These are phyloP conservation scores for Cavia aperea DNA, from an alignment of 2,113 vertebrate genomes.

Conservation along the genomic window DNA sequence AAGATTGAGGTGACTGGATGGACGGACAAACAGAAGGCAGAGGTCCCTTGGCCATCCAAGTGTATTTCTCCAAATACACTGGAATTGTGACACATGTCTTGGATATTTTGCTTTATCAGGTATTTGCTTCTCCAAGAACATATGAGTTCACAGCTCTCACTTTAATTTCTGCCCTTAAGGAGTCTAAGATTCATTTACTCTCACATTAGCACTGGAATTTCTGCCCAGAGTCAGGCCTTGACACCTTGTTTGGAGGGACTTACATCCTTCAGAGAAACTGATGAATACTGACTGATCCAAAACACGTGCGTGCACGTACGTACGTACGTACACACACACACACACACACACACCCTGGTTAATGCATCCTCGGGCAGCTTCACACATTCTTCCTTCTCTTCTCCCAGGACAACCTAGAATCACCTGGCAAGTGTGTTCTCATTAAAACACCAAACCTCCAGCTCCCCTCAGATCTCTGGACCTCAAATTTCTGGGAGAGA, in stretches of 20 bases:
- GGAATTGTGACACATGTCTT: neutral
- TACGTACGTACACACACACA: neutral
- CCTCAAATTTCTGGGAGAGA: neutral
- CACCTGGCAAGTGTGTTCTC: neutral
- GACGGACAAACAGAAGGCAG: neutral
- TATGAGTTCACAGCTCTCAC: neutral
- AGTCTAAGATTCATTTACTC: neutral
- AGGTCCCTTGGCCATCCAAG: neutral
- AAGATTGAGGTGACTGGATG: neutral
- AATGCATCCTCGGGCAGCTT: neutral
- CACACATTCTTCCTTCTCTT: neutral
- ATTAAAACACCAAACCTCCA: neutral
- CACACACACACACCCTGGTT: neutral
- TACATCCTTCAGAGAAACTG: neutral
- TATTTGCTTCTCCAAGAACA: neutral
- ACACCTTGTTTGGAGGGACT: neutral
- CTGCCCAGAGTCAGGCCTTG: neutral
- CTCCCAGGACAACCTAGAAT: neutral
- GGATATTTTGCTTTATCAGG: neutral
- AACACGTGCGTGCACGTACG: neutral
- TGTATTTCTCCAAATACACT: neutral
- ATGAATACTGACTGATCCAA: neutral
- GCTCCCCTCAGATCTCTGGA: neutral
- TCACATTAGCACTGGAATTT: neutral
- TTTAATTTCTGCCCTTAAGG: neutral